Conservation (phyloP, 64 coral and sea anemone species). For the Montipora capricornis region DNA sequence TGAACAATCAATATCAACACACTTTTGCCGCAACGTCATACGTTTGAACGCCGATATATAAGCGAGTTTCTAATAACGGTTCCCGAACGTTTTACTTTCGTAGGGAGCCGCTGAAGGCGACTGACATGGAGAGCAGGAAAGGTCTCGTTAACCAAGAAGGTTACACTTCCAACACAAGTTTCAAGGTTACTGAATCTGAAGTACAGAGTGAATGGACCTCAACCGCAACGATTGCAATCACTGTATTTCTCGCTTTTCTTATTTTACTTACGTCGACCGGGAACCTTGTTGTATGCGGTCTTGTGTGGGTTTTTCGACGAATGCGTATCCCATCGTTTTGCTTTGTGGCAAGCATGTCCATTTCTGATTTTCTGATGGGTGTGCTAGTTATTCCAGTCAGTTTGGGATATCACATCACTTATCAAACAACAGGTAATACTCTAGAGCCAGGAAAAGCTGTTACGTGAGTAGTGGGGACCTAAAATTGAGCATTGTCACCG, state of each 20-base stretch:
- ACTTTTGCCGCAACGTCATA: too few relatives aligned
- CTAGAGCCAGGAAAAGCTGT: background rate
- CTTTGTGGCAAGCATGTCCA: slow-evolving; percentile 62
- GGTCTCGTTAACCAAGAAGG: background rate
- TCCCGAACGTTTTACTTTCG: background rate
- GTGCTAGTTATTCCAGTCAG: slow-evolving; percentile 52
- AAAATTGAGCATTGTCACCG: too few relatives aligned
- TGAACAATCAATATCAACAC: too few relatives aligned
- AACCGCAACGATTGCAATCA: background rate
- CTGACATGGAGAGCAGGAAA: background rate
- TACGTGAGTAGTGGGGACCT: too few relatives aligned
- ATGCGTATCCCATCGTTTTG: slow-evolving; percentile 56
- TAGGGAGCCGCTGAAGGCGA: too few relatives aligned
- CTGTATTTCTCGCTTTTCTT: slow-evolving; percentile 5
- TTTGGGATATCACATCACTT: slow-evolving; percentile 52
- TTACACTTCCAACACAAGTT: background rate
- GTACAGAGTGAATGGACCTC: background rate
- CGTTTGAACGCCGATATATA: too few relatives aligned
- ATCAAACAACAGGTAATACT: slow-evolving; percentile 57
- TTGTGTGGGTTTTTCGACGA: slow-evolving; percentile 32
- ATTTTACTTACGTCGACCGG: slow-evolving; percentile 25
- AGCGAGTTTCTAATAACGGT: too few relatives aligned
- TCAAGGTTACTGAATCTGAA: background rate
- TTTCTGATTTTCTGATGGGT: slow-evolving; percentile 66
- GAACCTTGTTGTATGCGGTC: slow-evolving; percentile 55